Evolutionary conservation across 2,113 vertebrate species (phyloP).

Genomic region (Passer montanus): DNA sequence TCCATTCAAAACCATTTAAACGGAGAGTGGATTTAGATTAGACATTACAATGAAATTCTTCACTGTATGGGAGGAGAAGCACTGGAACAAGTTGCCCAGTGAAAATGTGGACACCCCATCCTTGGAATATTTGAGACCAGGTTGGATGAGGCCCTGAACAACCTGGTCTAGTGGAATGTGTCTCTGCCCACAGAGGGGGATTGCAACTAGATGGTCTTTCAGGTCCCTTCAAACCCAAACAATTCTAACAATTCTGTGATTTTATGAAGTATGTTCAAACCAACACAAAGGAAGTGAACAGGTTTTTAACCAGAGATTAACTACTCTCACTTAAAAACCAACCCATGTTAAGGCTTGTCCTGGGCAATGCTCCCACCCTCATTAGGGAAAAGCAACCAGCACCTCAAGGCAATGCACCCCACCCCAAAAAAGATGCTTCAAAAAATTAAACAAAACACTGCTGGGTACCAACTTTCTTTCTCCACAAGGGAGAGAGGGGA

Average conservation of each 20-base stretch:
- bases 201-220: neutral
- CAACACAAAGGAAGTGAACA: neutral
- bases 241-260: neutral
- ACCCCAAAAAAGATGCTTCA: neutral
- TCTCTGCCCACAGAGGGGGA: neutral
- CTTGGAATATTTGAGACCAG: neutral
- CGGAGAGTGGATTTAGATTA: neutral
- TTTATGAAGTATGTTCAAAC: neutral
- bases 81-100: fast-evolving
- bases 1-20: neutral
- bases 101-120: fast-evolving
- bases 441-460: neutral
- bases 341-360: neutral
- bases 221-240: neutral
- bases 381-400: neutral
- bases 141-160: neutral
- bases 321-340: neutral
- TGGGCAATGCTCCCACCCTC: neutral
- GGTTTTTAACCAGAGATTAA: neutral
- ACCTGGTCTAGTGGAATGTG: neutral
- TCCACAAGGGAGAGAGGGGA: neutral
- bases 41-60: neutral
- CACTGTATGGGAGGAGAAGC: neutral
- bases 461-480: neutral
- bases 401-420: neutral